Base-by-base conservation (phyloP, 2,797 vertebrate species). In the Enteromius thamalakanensis region DNA sequence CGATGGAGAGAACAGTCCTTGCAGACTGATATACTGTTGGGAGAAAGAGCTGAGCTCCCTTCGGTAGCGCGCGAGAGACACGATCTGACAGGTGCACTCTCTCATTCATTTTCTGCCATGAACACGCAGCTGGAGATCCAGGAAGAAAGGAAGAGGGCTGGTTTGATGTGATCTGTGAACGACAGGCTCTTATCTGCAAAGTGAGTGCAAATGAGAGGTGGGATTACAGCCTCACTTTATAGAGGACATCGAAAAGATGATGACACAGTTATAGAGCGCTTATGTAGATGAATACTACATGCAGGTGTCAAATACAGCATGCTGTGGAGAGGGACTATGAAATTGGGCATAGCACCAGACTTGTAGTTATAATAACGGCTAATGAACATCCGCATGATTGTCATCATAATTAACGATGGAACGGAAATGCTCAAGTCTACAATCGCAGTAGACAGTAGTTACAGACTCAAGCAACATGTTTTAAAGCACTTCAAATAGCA, bases 11-110 rank as follows among this genome's bases (percentile, higher is more conserved):
- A 83, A n/a, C 51, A 14, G 29, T 71, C 42, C 72, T 76, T 68
- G 49, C n/a, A 76, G 74, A n/a, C 37, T 9, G 23, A 69, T 40
- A 21, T 49, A 23, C 14, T 62, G 45, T 82, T 76, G 8, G 72
- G 47, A 40, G 49, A 60, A 15, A 40, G 75, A 83, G 58, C 45
- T 49, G 19, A 47, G 65, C 51, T 77, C 45, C 60, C 37, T 71
- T 47, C 69, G 15, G 58, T 47, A 40, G 9, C 26, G 21, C 45
- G 21, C 49, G 76, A 76, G 51, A 82, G 78, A 85, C 82, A 76
- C 34, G 79, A 76, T 82, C 81, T 89, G 88, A 87, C 86, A 84
- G 71, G 51, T 67, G 83, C 82, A 89, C 64, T 89, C 75, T 79
- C 83, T 84, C 76, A 87, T 75, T 70, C 70, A 51, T 80, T 79